Base-by-base conservation (phyloP, 2,113 vertebrate species). In the Zapornia atra region DNA sequence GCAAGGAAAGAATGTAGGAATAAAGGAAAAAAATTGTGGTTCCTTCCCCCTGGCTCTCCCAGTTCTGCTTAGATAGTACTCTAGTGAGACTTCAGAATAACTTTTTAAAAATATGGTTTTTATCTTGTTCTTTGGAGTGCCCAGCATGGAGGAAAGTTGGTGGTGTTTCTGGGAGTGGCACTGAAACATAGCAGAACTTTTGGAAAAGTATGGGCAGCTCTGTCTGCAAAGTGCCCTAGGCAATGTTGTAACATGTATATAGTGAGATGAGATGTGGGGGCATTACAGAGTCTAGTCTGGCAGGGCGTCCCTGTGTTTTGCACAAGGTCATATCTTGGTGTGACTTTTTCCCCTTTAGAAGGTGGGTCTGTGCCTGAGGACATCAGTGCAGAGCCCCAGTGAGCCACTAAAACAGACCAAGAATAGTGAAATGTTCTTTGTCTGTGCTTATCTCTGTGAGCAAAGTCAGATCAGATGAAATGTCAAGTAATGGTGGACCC, bases 401-500 rank as follows among this genome's bases (percentile, higher is more conserved):
- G 14, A 78, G 75, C 12, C 12, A 10, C 48, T 60, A 25, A 61
- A 82, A 7, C 34, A 69, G 21, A 18, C 17, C 12, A 69, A 51
- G 63, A 76, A 16, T 11, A 72, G 51, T 29, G 54, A 85, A 66
- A 64, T 5, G 8, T 2, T 1, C 11, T 77, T 76, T 25, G 10
- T 36, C 36, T 0, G 0, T 1, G 0, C 18, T 83, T 8, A 9
- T n/a, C 16, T 50, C 63, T 86, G 7, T 24, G 28, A 77, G 44
- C 5, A 50, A 69, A 61, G 53, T 17, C 54, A 77, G 38, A 53
- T n/a, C 22, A 46, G 22, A 60, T 42, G 3, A 42, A 36, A 36
- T 14, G 42, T 14, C 14, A 12, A 54, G 25, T 69, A 65, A 46
- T 0, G 0, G 34, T 22, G 16, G 40, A 59, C 2, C 22, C 1